A percentile compares a stretch with the other conserved stretches of the same genome.
phyloP scores from a whole-genome alignment of 2,797 vertebrate genomes.

The Pantherophis vulpinus region DNA sequence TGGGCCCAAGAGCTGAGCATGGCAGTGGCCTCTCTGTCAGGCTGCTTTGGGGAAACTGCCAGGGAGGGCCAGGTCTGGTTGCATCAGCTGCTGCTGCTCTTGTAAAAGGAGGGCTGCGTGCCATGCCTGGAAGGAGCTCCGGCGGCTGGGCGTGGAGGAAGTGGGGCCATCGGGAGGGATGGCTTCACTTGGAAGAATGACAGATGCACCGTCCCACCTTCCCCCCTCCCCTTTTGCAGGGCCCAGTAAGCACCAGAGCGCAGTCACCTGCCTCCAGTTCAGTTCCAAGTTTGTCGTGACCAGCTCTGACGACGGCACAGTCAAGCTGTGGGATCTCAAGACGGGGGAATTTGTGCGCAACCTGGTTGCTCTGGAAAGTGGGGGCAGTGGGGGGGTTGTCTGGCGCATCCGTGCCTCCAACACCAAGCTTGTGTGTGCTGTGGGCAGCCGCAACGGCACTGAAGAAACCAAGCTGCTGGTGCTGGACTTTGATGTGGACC shows the following conservation, averaged over 20 bases:
- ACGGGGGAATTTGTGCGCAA: constrained; percentile 67
- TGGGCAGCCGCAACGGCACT: constrained; percentile 66
- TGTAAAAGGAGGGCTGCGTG: background rate
- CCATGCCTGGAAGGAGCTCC: background rate
- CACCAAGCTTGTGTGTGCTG: constrained; percentile 63
- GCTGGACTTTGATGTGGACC: constrained; percentile 66
- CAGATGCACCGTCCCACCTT: background rate
- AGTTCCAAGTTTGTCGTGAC: constrained; percentile 70
- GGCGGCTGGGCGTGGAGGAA: background rate
- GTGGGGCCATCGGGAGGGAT: background rate
- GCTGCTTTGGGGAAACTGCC: background rate
- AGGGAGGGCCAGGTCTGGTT: background rate
- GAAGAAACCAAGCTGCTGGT: constrained; percentile 70
- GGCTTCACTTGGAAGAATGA: background rate
- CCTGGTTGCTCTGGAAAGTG: constrained; percentile 63
- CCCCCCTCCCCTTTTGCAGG: constrained; percentile 23
- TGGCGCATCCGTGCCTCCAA: constrained; percentile 67
- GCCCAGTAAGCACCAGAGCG: constrained; percentile 69
- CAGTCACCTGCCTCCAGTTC: constrained; percentile 69
- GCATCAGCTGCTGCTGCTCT: background rate
- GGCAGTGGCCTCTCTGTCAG: background rate
- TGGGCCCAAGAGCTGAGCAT: background rate
- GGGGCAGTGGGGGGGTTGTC: constrained; percentile 61
- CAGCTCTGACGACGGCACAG: constrained; percentile 59
- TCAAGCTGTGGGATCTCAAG: constrained; percentile 68